These are phyloP conservation scores for Trididemnum nubilum DNA, from an alignment of 23 tunicate species.

Conservation along the genomic window DNA sequence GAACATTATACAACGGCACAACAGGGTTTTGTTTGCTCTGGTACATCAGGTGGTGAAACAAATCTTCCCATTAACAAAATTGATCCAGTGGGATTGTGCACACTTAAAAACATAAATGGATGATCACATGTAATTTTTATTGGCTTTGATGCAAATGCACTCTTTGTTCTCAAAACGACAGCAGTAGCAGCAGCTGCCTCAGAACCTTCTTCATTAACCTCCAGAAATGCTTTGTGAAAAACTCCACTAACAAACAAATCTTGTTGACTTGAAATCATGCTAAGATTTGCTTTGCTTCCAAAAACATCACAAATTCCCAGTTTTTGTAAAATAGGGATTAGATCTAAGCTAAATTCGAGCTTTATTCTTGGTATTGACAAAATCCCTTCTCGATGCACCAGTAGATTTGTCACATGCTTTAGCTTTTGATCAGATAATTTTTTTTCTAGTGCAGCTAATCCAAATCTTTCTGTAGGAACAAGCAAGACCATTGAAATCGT, in stretches of 20 bases:
- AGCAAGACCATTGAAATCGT: slow-evolving; percentile 62
- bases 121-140: slow-evolving; percentile 63
- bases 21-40: too few relatives aligned
- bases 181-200: slow-evolving; percentile 95
- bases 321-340: slow-evolving; percentile 29
- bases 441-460: slow-evolving; percentile 32
- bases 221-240: slow-evolving; percentile 75
- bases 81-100: slow-evolving; percentile 57
- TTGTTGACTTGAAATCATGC: slow-evolving; percentile 27
- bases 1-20: too few relatives aligned
- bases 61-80: slow-evolving; percentile 69
- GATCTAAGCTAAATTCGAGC: slow-evolving; percentile 32
- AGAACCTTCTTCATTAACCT: slow-evolving; percentile 90
- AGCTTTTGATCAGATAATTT: slow-evolving; percentile 15
- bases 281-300: slow-evolving; percentile 40
- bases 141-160: slow-evolving; percentile 13
- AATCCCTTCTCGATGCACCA: slow-evolving; percentile 21
- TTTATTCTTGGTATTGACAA: slow-evolving; percentile 64
- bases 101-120: slow-evolving; percentile 75
- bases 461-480: slow-evolving; percentile 53
- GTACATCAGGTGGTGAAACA: slow-evolving; percentile 16
- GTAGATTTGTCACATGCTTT: not conserved
- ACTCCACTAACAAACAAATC: slow-evolving; percentile 49
- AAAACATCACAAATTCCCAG: slow-evolving; percentile 48
- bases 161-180: slow-evolving; percentile 7